Conservation (phyloP, 2,888 invertebrate genomes). For the Trypoxylon attenuatum region DNA sequence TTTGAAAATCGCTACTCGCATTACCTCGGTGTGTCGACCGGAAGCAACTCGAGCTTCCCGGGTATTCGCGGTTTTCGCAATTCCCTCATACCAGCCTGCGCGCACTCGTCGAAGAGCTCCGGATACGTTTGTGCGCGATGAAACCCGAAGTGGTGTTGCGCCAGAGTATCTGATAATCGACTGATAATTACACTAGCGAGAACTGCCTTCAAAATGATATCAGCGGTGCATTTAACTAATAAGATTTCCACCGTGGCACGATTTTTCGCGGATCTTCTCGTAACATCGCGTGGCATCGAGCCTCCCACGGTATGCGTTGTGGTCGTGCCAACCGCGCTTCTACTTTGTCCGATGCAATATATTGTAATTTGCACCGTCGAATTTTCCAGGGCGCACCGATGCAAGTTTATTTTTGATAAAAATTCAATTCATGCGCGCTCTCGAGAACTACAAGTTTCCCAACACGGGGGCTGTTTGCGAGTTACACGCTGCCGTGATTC, state of each 20-base stretch:
- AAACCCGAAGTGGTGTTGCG: conserved; percentile 26
- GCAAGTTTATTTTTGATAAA: too few relatives aligned
- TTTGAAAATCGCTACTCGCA: conserved; percentile 52
- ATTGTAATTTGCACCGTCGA: too few relatives aligned
- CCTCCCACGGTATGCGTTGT: too few relatives aligned
- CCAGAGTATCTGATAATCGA: conserved; percentile 41
- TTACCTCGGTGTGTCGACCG: conserved; percentile 42
- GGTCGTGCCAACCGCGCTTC: too few relatives aligned
- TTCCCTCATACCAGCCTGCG: conserved; percentile 30
- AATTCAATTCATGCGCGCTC: too few relatives aligned
- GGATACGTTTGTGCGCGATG: conserved; percentile 40
- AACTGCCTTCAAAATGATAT: conserved; percentile 34
- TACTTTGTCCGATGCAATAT: too few relatives aligned
- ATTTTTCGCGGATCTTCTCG: too few relatives aligned
- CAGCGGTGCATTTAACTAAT: conserved; percentile 37
- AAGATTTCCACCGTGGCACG: conserved; percentile 21
- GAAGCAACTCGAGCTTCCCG: conserved; percentile 51
- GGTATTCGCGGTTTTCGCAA: conserved; percentile 45
- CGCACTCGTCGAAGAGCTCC: conserved; percentile 9
- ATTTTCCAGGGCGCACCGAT: too few relatives aligned
- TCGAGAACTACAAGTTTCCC: too few relatives aligned
- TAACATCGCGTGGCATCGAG: too few relatives aligned
- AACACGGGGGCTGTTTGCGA: too few relatives aligned
- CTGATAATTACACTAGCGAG: conserved; percentile 42
- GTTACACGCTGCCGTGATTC: not conserved